phyloP scores from a whole-genome alignment of 1,140 invertebrate genomes.

The Papilio xuthus region DNA sequence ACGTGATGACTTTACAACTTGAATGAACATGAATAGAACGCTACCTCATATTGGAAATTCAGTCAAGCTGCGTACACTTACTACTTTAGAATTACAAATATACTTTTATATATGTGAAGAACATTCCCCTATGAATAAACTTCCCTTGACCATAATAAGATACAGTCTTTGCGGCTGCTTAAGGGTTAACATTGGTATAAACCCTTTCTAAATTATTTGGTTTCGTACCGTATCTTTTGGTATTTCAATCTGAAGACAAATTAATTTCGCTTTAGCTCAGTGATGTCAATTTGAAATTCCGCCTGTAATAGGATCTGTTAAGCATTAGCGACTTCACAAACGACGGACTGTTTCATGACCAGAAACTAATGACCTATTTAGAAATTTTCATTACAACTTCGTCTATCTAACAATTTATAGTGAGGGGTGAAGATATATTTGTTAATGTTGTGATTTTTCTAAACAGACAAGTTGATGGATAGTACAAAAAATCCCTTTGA shows the following conservation, averaged over 20 bases:
- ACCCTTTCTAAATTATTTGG: too few relatives aligned
- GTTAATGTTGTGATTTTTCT: not conserved
- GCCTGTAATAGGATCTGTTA: constrained; percentile 36
- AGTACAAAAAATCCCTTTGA: too few relatives aligned
- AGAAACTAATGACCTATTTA: constrained; percentile 24
- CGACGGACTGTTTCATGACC: constrained; percentile 31
- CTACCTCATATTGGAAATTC: too few relatives aligned
- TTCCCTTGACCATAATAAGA: too few relatives aligned
- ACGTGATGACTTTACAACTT: too few relatives aligned
- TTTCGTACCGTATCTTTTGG: not conserved
- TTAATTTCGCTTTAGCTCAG: not conserved
- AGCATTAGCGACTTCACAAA: constrained; percentile 28
- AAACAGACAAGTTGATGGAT: not conserved
- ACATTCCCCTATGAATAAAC: too few relatives aligned
- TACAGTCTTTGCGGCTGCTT: too few relatives aligned
- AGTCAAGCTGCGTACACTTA: too few relatives aligned
- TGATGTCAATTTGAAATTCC: constrained; percentile 34
- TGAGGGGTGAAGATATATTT: not conserved
- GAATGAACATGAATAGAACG: too few relatives aligned
- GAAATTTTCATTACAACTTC: constrained; percentile 22
- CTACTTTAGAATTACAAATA: too few relatives aligned
- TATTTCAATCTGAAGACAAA: not conserved
- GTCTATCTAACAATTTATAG: not conserved
- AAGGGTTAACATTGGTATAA: too few relatives aligned
- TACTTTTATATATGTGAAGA: too few relatives aligned